phyloP scores from a whole-genome alignment of 2,888 invertebrate species.

The Ptilodon capucinus region DNA sequence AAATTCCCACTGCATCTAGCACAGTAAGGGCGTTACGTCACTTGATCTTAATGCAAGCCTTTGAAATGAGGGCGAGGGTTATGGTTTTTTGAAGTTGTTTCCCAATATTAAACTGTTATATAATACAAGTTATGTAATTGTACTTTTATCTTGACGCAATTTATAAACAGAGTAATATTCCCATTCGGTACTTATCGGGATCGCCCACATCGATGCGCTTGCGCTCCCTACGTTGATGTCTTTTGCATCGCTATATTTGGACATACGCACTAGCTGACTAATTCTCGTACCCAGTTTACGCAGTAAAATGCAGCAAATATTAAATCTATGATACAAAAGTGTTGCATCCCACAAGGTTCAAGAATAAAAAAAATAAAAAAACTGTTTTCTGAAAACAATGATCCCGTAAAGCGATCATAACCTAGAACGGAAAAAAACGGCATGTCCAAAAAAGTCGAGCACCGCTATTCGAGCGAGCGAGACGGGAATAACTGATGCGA shows the following conservation, averaged over 20 bases:
- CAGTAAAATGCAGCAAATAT: neutral
- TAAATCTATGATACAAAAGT: neutral
- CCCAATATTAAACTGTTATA: conserved; percentile 4
- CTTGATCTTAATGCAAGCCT: conserved; percentile 33
- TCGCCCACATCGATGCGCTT: conserved; percentile 34
- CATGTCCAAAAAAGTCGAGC: conserved; percentile 78
- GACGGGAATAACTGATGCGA: conserved; percentile 45
- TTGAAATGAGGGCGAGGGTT: conserved; percentile 32
- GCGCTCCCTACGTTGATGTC: conserved; percentile 44
- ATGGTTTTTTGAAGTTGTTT: conserved; percentile 3
- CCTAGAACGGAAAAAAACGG: conserved; percentile 73
- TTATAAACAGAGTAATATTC: conserved; percentile 7
- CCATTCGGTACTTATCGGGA: conserved; percentile 25
- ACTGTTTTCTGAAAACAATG: conserved; percentile 59
- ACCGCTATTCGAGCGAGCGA: conserved; percentile 72
- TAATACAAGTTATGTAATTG: neutral
- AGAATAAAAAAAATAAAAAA: conserved; percentile 26
- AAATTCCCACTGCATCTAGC: conserved; percentile 45
- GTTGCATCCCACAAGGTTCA: neutral
- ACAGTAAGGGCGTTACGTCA: conserved; percentile 43
- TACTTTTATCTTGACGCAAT: conserved; percentile 3
- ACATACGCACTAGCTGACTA: conserved; percentile 22
- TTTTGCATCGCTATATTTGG: conserved; percentile 43
- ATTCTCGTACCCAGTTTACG: conserved; percentile 13
- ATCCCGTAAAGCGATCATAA: conserved; percentile 66